A percentile compares a stretch with the other conserved stretches of the same genome.
Conservation (phyloP, 2,888 invertebrate species). For the Melanargia galathea region DNA sequence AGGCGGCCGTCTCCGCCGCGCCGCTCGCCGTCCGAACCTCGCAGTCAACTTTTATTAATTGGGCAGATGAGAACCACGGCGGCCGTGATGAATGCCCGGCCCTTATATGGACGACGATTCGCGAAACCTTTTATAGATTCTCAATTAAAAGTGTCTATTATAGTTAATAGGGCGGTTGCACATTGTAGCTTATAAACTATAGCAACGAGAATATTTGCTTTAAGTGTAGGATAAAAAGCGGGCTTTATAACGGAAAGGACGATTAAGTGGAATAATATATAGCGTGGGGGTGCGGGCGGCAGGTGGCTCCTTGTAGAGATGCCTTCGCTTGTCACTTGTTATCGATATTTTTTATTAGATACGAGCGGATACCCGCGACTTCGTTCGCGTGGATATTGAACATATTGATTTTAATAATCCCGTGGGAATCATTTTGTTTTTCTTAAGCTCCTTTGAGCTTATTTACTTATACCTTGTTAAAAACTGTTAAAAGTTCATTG, state of each 20-base stretch:
- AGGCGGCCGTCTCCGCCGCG: constrained; percentile 63
- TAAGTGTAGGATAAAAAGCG: constrained; percentile 76
- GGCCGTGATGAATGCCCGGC: constrained; percentile 77
- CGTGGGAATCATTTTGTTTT: too few species aligned
- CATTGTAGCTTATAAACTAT: constrained; percentile 65
- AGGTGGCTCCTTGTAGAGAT: constrained; percentile 73
- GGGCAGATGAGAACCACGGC: constrained; percentile 80
- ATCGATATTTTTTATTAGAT: constrained; percentile 20
- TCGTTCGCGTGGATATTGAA: too few species aligned
- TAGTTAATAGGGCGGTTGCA: constrained; percentile 76
- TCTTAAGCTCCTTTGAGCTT: too few species aligned
- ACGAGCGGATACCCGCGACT: too few species aligned
- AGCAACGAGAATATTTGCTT: constrained; percentile 79
- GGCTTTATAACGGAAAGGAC: constrained; percentile 81
- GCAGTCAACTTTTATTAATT: constrained; percentile 81
- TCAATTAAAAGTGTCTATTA: constrained; percentile 82
- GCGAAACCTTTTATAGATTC: constrained; percentile 82
- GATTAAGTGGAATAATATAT: constrained; percentile 82
- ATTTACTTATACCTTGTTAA: too few species aligned
- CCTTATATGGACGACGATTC: constrained; percentile 76
- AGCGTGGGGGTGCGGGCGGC: constrained; percentile 80
- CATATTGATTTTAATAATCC: too few species aligned
- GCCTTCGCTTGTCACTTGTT: constrained; percentile 37
- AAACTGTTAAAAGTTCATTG: too few species aligned
- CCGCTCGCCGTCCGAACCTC: constrained; percentile 68